Percentiles rank a stretch among this genome's conserved stretches.
These are phyloP conservation scores for Brachirus orientalis DNA, from an alignment of 2,113 vertebrate species.

Conservation along the genomic window DNA sequence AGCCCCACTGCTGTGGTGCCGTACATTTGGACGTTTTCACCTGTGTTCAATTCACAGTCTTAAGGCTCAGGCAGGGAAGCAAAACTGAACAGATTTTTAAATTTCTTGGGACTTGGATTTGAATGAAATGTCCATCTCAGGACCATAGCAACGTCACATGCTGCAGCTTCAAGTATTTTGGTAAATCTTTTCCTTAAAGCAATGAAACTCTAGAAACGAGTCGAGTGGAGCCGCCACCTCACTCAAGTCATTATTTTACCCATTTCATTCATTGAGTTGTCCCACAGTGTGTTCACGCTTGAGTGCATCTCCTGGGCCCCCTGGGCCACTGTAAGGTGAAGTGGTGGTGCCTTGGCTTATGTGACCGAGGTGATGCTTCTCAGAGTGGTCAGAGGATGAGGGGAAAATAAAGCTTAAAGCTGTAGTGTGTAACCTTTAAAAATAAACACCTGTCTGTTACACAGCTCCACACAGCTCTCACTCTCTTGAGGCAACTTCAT, in stretches of 20 bases:
- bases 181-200: constrained; percentile 7
- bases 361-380: constrained; percentile 12
- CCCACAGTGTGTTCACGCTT: constrained; percentile 54
- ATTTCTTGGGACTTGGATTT: background rate
- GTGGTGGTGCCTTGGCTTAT: constrained; percentile 11
- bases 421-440: too few relatives aligned
- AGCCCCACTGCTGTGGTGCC: too few relatives aligned
- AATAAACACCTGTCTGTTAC: too few relatives aligned
- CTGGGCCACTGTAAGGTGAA: constrained; percentile 23
- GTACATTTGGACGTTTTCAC: too few relatives aligned
- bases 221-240: constrained; percentile 50
- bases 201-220: constrained; percentile 14
- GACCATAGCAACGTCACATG: fast-evolving
- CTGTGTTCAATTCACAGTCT: too few relatives aligned
- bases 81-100: too few relatives aligned
- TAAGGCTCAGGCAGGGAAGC: too few relatives aligned
- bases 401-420: too few relatives aligned
- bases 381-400: background rate
- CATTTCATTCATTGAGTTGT: constrained; percentile 70
- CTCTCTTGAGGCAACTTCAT: too few relatives aligned
- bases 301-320: constrained; percentile 30
- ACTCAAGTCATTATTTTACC: constrained; percentile 62
- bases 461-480: too few relatives aligned
- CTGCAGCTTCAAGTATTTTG: background rate
- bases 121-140: background rate